Percentiles rank a stretch among this genome's conserved stretches.
Evolutionary conservation across 2,113 vertebrate species (phyloP).

Genomic region (Corythoichthys intestinalis): DNA sequence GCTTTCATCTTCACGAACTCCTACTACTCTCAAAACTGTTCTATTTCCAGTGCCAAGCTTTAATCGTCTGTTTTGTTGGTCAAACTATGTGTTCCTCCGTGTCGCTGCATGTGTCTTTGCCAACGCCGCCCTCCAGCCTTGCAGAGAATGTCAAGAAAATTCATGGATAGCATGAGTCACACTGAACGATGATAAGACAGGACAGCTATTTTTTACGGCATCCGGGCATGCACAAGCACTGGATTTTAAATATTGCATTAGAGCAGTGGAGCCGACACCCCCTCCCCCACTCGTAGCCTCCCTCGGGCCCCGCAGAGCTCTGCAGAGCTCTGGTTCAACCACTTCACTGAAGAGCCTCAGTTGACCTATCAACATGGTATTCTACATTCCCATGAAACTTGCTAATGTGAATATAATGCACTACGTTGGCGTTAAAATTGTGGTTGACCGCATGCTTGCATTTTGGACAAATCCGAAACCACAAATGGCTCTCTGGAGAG

Average conservation of each 20-base stretch:
- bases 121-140: slow-evolving; percentile 31
- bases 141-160: slow-evolving; percentile 49
- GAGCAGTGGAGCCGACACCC: slow-evolving; percentile 14
- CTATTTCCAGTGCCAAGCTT: background rate
- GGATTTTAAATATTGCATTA: slow-evolving; percentile 67
- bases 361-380: background rate
- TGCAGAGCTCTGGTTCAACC: slow-evolving; percentile 3
- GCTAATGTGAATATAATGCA: background rate
- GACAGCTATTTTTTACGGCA: slow-evolving; percentile 46
- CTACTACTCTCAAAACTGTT: background rate
- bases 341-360: slow-evolving; percentile 7
- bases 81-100: slow-evolving; percentile 14
- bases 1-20: background rate
- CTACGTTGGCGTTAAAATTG: slow-evolving; percentile 22
- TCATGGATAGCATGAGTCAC: slow-evolving; percentile 51
- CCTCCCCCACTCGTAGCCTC: background rate
- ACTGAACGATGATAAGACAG: slow-evolving; percentile 45
- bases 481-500: slow-evolving; percentile 35
- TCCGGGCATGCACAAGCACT: slow-evolving; percentile 34
- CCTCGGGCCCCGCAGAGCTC: slow-evolving; percentile 24
- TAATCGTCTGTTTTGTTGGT: background rate
- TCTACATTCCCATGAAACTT: slow-evolving; percentile 1
- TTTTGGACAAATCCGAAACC: slow-evolving; percentile 57
- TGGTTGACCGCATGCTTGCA: slow-evolving; percentile 53
- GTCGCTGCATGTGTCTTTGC: slow-evolving; percentile 20